Conservation (phyloP, 1,140 invertebrate genomes). For the Anthonomus grandis region DNA sequence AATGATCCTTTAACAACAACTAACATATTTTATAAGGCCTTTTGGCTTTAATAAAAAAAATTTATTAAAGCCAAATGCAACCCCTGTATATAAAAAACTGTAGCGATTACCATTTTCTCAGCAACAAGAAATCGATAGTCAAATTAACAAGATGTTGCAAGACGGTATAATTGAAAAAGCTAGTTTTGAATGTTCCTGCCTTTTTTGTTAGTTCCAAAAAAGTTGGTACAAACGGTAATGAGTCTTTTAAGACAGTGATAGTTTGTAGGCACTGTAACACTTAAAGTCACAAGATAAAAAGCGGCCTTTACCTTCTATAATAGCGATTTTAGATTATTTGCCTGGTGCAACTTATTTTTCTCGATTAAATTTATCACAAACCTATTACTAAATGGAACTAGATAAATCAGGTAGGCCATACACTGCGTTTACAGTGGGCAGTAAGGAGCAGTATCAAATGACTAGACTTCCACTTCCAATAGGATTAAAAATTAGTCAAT, state of each 20-base stretch:
- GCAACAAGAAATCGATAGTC: slow-evolving; percentile 34
- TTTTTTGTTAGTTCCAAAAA: slow-evolving; percentile 35
- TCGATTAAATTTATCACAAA: slow-evolving; percentile 36
- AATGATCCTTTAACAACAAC: too few species aligned
- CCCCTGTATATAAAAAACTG: slow-evolving; percentile 37
- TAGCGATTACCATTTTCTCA: slow-evolving; percentile 35
- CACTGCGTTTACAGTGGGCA: slow-evolving; percentile 39
- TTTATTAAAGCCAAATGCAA: too few species aligned
- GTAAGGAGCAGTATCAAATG: slow-evolving; percentile 35
- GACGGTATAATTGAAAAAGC: slow-evolving; percentile 35
- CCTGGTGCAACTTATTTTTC: slow-evolving; percentile 22
- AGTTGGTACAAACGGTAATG: slow-evolving; percentile 24
- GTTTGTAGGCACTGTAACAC: slow-evolving; percentile 30
- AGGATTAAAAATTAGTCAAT: slow-evolving; percentile 5
- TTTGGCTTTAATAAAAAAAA: too few species aligned
- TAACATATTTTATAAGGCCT: too few species aligned
- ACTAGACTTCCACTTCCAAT: too few species aligned
- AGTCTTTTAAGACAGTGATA: slow-evolving; percentile 32
- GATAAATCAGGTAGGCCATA: slow-evolving; percentile 35
- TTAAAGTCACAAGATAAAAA: slow-evolving; percentile 31
- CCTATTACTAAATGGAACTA: slow-evolving; percentile 51
- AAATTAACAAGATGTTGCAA: too few species aligned
- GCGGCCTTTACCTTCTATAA: slow-evolving; percentile 35
- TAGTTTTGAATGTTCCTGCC: slow-evolving; percentile 34
- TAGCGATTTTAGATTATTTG: slow-evolving; percentile 32